Evolutionary conservation across 2,888 invertebrate genomes (phyloP), one percentile per base, ranked within the genome.

Genomic region (Eupithecia subfuscata): DNA sequence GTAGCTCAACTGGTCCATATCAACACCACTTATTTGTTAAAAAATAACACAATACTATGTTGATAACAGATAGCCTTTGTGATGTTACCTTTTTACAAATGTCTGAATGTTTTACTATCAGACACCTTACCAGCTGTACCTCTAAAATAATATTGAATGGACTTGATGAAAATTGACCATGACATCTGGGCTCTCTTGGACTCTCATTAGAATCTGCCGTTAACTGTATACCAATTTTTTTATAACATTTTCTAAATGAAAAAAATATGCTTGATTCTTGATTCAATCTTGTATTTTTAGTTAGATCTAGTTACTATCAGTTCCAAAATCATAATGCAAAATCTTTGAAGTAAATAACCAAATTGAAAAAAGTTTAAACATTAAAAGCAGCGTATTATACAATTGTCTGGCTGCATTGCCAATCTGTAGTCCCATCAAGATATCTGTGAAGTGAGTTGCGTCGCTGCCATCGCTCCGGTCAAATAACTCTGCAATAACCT

Each of bases 261-360:
- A 67, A 30, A 37, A 40, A 67, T 67, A 67, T 67, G 65, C 40
- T 67, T 40, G 65, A 67, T 11, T 67, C 65, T 67, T 40, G 12
- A 22, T 22, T 67, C 65, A 67, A 65, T 37, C 2, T 67, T n/a
- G 30, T 37, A 67, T 67, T 40, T 67, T 67, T 67, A 67, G 69
- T 69, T 73, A 69, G 43, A 63, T 69, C 52, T 69, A 43, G 43
- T 18, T 18, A 18, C 40, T 18, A 12, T 45, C 2, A 56, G 52
- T 56, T 71, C 9, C 65, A 71, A 64, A 30, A 34, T 48, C n/a
- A 40, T 67, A 67, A 25, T 25, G 12, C 22, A 60, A 56, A 56
- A 6, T 14, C 12, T 14, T 60, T 22, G 2, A 12, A 11, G 0
- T 22, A 60, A 12, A 60, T 6, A 25, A 25, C 6, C 12, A 60